phyloP scores from a whole-genome alignment of 1,140 invertebrate species.

The Drosophila varians region DNA sequence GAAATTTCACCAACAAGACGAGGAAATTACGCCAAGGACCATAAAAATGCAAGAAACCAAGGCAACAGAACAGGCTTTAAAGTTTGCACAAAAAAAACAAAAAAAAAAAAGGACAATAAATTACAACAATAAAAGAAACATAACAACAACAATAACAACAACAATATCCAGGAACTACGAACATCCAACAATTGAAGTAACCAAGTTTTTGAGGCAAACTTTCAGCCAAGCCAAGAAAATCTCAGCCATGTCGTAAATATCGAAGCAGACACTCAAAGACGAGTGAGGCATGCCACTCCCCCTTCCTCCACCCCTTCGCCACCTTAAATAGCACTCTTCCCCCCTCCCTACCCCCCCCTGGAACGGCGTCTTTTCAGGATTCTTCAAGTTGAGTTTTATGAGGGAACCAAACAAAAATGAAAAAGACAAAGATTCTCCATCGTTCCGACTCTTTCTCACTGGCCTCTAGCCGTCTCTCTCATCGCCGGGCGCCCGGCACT shows the following conservation, averaged over 20 bases:
- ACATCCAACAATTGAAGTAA: constrained; percentile 37
- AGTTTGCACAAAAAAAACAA: not conserved
- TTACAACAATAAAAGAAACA: constrained; percentile 9
- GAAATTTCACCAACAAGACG: not conserved
- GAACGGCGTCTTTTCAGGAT: constrained; percentile 10
- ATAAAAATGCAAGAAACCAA: not conserved
- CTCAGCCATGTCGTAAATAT: constrained; percentile 59
- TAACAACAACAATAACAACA: constrained; percentile 3
- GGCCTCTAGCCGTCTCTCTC: not conserved
- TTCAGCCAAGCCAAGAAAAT: constrained; percentile 45
- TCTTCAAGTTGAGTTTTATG: constrained; percentile 54
- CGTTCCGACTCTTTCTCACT: not conserved
- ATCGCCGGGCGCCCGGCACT: not conserved
- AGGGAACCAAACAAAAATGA: constrained; percentile 37
- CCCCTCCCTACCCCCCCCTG: not conserved
- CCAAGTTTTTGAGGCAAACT: constrained; percentile 43
- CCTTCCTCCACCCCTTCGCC: not conserved
- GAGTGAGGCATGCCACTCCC: constrained; percentile 8
- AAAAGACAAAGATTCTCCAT: constrained; percentile 19
- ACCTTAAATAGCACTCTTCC: too few relatives aligned
- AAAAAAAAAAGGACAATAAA: not conserved
- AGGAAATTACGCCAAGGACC: not conserved
- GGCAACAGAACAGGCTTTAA: not conserved
- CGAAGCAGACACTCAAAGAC: constrained; percentile 50
- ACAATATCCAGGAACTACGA: not conserved